Evolutionary conservation across 2,113 vertebrate species (phyloP), one percentile per base, ranked within the genome.

Genomic region (Entelurus aequoreus): DNA sequence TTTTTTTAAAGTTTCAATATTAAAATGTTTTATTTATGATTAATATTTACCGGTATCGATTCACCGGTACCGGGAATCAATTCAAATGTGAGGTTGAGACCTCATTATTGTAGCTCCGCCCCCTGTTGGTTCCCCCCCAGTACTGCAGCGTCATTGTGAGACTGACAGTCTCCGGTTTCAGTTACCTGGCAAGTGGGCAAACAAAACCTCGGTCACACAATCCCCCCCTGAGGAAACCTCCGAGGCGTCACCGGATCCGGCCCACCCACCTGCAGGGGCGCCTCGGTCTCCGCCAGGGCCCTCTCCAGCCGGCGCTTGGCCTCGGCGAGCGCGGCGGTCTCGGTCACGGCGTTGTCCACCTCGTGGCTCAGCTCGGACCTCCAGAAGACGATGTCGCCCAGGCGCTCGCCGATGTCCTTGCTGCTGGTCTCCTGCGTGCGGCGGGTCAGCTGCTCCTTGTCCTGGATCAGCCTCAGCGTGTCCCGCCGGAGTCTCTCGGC

Each of bases 321-420:
- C 46, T 94, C 94, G 0, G 63, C 84, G 14, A 96, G 91, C 0
- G 89, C 87, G 0, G 90, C 92, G 55, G 90, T 98, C 86, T 98
- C 97, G 5, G 86, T 92, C 40, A 94, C 92, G 90, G 98, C 93
- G 81, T 90, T 91, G 63, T 96, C 93, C 12, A 93, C 86, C 84
- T 98, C 97, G 48, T 90, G 90, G 72, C 66, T 86, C 60, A 98
- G 91, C 88, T 98, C 94, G 0, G 92, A 90, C 80, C 86, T 95
- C 97, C 96, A 98, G 82, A 96, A 99, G 8, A 83, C 78, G 4
- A 95, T 94, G 71, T 98, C 93, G 0, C 82, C 96, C 68, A 96
- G 69, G 0, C 94, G 89, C 77, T 94, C 89, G 0, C 94, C 94
- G 49, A 98, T 81, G 72, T 92, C 92, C 75, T 91, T 92, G 68